Evolutionary conservation across 2,113 vertebrate genomes (phyloP), one percentile per base, ranked within the genome.

Genomic region (Mus musculus): DNA sequence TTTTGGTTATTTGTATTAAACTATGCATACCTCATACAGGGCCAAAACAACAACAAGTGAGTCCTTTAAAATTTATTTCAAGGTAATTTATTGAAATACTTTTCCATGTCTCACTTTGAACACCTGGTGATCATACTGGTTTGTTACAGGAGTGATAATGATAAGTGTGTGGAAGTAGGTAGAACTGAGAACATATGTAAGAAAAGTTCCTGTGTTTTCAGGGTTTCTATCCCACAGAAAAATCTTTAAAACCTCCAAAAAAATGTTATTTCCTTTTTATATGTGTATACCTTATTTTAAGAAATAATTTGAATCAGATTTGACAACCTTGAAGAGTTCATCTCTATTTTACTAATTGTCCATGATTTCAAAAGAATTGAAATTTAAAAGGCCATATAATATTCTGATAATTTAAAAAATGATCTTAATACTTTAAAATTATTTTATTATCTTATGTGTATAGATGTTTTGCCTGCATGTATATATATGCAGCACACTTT

Each of bases 321-420:
- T 77, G 52, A 86, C 52, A 72, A 81, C 75, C 20, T 86, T 81
- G 56, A 69, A 93, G 12, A 88, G 7, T 82, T 80, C 26, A 54
- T 81, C 78, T 90, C 52, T 42, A 14, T 80, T 78, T 63, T 63
- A 65, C 24, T 96, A 26, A 65, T 82, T 93, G 19, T 76, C 17
- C 2, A 69, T 67, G 39, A 87, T 82, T 89, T 26, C 72, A 72
- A 80, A 42, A 94, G 3, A 80, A 72, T 77, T 61, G 30, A 33
- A 69, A 69, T 28, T 30, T 16, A 33, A 69, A 82, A 11, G 71
- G 63, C 4, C 88, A 88, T 82, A 87, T 95, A 19, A 39, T 77
- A 63, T 59, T 93, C n/a, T 95, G 14, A 1, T 56, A 49, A 49
- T 36, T 91, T 90, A 88, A 96, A 96, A 91, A 61, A 16, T 17